A percentile compares a stretch with the other conserved stretches of the same genome.
These are phyloP conservation scores for Muntiacus reevesi DNA, from an alignment of 2,113 vertebrate genomes.

Conservation along the genomic window DNA sequence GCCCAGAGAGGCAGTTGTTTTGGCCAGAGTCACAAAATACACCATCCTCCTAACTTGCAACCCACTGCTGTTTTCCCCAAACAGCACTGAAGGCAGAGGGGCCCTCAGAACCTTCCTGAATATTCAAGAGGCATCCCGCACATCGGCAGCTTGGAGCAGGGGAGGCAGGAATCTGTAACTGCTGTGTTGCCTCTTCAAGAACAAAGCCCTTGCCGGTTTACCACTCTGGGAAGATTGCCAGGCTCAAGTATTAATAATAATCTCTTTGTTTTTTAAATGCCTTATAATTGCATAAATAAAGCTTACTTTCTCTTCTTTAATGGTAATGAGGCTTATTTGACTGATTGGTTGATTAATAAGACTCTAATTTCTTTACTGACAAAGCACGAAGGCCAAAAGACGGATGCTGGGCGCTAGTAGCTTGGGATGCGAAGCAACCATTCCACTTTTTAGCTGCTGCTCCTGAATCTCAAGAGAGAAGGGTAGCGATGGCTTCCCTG, in stretches of 20 bases:
- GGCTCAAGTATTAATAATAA: slow-evolving; percentile 79
- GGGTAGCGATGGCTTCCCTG: accelerated
- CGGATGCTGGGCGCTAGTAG: not conserved
- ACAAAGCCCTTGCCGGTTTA: slow-evolving; percentile 67
- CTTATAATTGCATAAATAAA: slow-evolving; percentile 78
- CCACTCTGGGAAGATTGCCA: slow-evolving; percentile 79
- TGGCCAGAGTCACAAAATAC: not conserved
- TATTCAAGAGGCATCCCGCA: not conserved
- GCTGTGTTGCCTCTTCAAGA: slow-evolving; percentile 57
- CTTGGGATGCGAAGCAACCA: not conserved
- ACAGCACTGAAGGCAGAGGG: not conserved
- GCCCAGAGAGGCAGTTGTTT: not conserved
- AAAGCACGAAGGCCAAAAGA: slow-evolving; percentile 59
- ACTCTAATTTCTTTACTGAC: slow-evolving; percentile 61
- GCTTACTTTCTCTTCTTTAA: slow-evolving; percentile 75
- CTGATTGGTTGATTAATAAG: slow-evolving; percentile 75
- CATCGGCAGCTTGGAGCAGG: not conserved
- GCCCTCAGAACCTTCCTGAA: not conserved
- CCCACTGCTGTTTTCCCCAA: not conserved
- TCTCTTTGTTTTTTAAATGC: slow-evolving; percentile 78
- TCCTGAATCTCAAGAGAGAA: not conserved
- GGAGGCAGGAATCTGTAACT: not conserved
- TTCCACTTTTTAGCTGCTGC: not conserved
- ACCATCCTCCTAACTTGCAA: not conserved
- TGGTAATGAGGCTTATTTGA: slow-evolving; percentile 78